These are phyloP conservation scores for Podilymbus podiceps DNA, from an alignment of 2,113 vertebrate genomes.

Conservation along the genomic window DNA sequence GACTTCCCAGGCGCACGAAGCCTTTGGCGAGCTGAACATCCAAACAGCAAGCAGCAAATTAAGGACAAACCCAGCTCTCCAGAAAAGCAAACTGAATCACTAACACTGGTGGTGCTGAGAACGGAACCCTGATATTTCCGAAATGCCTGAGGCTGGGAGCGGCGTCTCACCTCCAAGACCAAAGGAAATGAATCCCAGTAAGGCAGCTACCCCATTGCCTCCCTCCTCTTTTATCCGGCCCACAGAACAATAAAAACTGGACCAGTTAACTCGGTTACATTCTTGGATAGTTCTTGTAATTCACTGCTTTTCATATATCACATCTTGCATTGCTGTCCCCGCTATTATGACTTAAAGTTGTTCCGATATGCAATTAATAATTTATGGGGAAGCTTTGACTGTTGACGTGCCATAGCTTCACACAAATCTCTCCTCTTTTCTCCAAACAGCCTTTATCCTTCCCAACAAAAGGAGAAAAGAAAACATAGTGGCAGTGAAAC, in stretches of 20 bases:
- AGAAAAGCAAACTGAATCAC: background rate
- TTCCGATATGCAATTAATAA: background rate
- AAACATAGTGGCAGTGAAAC: background rate
- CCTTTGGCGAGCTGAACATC: background rate
- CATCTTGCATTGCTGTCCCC: background rate
- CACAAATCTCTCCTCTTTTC: background rate
- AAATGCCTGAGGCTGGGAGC: background rate
- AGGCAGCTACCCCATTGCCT: background rate
- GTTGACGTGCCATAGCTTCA: background rate
- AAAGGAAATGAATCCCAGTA: background rate
- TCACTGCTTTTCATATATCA: background rate
- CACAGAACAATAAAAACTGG: background rate
- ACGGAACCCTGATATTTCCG: background rate
- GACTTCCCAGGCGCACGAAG: background rate
- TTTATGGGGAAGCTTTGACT: background rate
- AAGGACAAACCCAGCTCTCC: background rate
- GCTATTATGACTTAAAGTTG: background rate
- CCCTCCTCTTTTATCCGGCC: background rate
- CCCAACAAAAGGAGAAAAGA: background rate
- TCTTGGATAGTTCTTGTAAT: background rate
- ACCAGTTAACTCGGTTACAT: background rate
- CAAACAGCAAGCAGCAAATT: background rate
- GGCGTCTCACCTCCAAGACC: background rate
- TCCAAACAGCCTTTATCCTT: background rate
- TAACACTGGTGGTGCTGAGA: background rate